Percentiles rank a stretch among this genome's conserved stretches.
Conservation (phyloP, 1,140 invertebrate species). For the Mactra quadrangularis region DNA sequence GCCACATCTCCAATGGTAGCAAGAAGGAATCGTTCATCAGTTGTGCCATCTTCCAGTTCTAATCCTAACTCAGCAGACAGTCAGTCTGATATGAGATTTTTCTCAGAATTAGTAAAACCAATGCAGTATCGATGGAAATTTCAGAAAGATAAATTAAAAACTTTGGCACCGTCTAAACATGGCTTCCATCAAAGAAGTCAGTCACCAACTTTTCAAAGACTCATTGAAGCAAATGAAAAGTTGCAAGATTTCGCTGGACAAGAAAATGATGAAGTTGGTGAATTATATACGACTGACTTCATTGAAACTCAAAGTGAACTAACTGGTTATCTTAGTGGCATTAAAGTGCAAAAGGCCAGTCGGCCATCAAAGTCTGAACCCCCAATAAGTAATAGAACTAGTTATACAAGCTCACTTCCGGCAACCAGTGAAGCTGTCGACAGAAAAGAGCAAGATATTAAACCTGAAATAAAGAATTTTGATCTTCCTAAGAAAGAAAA, state of each 20-base stretch:
- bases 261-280: background rate
- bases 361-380: conserved; percentile 47
- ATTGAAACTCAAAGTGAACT: conserved; percentile 51
- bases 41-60: background rate
- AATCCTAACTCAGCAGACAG: conserved; percentile 42
- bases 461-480: conserved; percentile 35
- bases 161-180: conserved; percentile 67
- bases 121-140: conserved; percentile 66
- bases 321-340: too few species aligned
- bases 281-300: background rate
- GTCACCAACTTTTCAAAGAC: conserved; percentile 69
- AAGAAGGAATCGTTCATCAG: background rate
- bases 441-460: conserved; percentile 19
- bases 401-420: conserved; percentile 10
- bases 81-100: conserved; percentile 63
- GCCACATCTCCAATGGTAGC: conserved; percentile 51
- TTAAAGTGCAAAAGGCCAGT: background rate
- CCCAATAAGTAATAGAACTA: background rate
- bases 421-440: background rate
- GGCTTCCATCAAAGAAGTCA: conserved; percentile 68
- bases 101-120: conserved; percentile 70
- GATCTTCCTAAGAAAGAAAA: conserved; percentile 19
- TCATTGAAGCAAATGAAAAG: conserved; percentile 69
- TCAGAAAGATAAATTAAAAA: conserved; percentile 65
- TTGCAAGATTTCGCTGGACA: conserved; percentile 61